Evolutionary conservation across 2,113 vertebrate genomes (phyloP).

Genomic region (Paraplagusia blochii): DNA sequence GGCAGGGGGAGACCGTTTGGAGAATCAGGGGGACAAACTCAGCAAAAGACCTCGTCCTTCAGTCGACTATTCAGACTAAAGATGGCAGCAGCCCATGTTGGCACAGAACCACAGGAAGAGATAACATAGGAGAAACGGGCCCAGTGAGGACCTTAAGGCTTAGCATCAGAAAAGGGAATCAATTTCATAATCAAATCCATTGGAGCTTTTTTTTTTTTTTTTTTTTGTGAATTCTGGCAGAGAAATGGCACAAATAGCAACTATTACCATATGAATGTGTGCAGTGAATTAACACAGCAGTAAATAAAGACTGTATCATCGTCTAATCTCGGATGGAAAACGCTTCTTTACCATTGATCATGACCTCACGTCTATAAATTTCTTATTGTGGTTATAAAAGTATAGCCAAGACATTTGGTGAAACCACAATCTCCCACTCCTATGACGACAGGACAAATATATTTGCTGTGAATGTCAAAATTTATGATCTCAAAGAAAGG

Average conservation of each 20-base stretch:
- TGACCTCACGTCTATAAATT: constrained; percentile 40
- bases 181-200: constrained; percentile 31
- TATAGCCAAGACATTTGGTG: constrained; percentile 28
- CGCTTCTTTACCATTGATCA: constrained; percentile 29
- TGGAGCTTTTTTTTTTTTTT: constrained; percentile 20
- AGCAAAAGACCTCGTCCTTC: constrained; percentile 71
- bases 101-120: constrained; percentile 31
- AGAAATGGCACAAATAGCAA: constrained; percentile 37
- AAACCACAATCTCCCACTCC: constrained; percentile 15
- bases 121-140: not conserved
- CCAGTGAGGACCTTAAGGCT: too few relatives aligned
- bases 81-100: constrained; percentile 37
- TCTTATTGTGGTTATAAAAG: constrained; percentile 19
- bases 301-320: constrained; percentile 10
- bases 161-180: too few relatives aligned
- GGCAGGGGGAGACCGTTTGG: constrained; percentile 59
- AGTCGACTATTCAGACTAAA: constrained; percentile 51
- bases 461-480: constrained; percentile 11
- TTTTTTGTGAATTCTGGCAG: constrained; percentile 27
- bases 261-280: constrained; percentile 39
- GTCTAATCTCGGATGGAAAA: constrained; percentile 8
- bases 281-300: constrained; percentile 17
- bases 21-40: constrained; percentile 69
- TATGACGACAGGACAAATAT: constrained; percentile 43
- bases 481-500: too few relatives aligned